phyloP scores from a whole-genome alignment of 2,797 vertebrate genomes.

The Perdix hodgsoniae region DNA sequence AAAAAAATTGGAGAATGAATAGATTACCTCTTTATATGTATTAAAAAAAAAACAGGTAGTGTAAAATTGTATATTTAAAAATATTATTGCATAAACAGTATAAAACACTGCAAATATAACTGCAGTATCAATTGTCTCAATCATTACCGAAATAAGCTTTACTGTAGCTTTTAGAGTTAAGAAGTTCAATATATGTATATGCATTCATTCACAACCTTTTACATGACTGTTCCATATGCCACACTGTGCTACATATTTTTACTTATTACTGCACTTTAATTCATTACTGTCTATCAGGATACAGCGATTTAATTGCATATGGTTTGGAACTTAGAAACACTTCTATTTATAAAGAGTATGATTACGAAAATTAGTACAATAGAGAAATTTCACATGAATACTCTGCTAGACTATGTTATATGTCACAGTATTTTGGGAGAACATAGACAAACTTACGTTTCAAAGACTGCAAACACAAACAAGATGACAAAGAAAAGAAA shows the following conservation, averaged over 20 bases:
- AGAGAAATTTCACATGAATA: background rate
- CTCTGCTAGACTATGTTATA: too few species aligned
- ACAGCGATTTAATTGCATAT: background rate
- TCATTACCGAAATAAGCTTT: background rate
- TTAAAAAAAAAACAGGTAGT: background rate
- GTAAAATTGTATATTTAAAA: background rate
- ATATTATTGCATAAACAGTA: background rate
- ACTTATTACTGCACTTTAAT: background rate
- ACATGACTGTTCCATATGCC: background rate
- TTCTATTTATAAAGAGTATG: background rate
- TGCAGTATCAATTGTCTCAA: background rate
- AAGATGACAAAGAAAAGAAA: conserved; percentile 92
- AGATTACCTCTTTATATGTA: background rate
- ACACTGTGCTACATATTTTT: background rate
- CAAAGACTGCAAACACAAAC: conserved; percentile 96
- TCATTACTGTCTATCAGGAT: background rate
- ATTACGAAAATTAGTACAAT: background rate
- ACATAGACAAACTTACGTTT: conserved; percentile 88
- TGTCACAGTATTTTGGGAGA: background rate
- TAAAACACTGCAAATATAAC: background rate
- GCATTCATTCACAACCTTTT: background rate
- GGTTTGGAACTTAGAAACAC: background rate
- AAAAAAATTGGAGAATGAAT: background rate
- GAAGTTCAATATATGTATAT: background rate
- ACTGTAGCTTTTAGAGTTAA: background rate